Percentiles rank a stretch among this genome's conserved stretches.
phyloP scores from a whole-genome alignment of 2,888 invertebrate genomes.

The Tiphia femorata region DNA sequence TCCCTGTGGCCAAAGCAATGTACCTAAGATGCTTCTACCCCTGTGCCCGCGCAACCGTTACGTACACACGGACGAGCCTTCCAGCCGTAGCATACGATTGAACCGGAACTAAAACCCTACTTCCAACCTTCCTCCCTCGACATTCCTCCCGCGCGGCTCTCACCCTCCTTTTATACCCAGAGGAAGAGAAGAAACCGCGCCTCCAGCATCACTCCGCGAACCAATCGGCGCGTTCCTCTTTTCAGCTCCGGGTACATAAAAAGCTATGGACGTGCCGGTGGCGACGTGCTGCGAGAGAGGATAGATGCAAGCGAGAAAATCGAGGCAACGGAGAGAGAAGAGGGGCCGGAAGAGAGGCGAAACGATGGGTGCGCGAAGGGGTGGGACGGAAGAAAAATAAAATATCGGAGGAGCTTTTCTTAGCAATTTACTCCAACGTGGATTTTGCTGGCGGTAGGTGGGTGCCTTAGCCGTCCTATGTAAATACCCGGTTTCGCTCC shows the following conservation, averaged over 20 bases:
- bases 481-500: slow-evolving; percentile 22
- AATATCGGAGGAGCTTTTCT: slow-evolving; percentile 23
- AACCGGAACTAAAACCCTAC: slow-evolving; percentile 28
- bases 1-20: too few relatives aligned
- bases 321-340: slow-evolving; percentile 2
- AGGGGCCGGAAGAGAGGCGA: not conserved
- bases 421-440: slow-evolving; percentile 18
- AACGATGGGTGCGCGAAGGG: not conserved
- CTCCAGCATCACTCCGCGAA: slow-evolving; percentile 19
- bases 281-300: not conserved
- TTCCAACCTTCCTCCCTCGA: too few relatives aligned
- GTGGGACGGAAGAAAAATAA: slow-evolving; percentile 6
- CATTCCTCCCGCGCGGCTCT: too few relatives aligned
- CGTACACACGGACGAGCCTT: too few relatives aligned
- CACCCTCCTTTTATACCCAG: slow-evolving; percentile 25
- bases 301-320: slow-evolving; percentile 1
- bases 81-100: slow-evolving; percentile 28
- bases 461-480: slow-evolving; percentile 9
- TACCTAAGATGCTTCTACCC: too few relatives aligned
- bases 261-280: slow-evolving; percentile 2
- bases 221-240: slow-evolving; percentile 32
- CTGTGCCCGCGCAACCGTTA: too few relatives aligned
- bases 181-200: slow-evolving; percentile 11
- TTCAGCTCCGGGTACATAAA: slow-evolving; percentile 27
- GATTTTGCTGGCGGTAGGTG: slow-evolving; percentile 14